Percentiles rank a stretch among this genome's conserved stretches.
Conservation (phyloP, 1,140 invertebrate species). For the Aphaenogaster ashmeadi region DNA sequence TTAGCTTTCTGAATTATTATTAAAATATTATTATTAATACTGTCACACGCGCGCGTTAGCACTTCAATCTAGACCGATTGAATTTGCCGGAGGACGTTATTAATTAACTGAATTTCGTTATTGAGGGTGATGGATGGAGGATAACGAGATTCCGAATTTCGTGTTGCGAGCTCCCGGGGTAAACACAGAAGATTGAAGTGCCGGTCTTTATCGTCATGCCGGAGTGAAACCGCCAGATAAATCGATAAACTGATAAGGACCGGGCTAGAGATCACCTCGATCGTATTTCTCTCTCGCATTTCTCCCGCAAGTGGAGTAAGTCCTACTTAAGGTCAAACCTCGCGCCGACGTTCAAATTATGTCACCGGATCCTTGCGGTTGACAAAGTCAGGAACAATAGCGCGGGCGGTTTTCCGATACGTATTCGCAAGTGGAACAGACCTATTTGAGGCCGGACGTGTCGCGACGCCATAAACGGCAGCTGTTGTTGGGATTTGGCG, state of each 20-base stretch:
- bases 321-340: not conserved
- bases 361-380: not conserved
- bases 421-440: conserved; percentile 38
- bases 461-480: conserved; percentile 3
- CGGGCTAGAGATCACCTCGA: not conserved
- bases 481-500: conserved; percentile 25
- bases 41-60: not conserved
- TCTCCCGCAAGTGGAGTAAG: not conserved
- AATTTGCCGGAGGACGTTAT: not conserved
- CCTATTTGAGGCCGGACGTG: conserved; percentile 21
- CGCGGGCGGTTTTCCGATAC: not conserved
- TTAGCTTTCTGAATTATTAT: not conserved
- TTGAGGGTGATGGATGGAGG: conserved; percentile 29
- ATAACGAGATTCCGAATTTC: conserved; percentile 19
- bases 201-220: not conserved
- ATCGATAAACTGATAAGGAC: conserved; percentile 28
- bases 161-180: not conserved
- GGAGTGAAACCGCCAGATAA: not conserved
- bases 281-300: not conserved
- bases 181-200: conserved; percentile 17
- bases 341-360: not conserved
- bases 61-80: not conserved
- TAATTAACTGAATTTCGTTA: conserved; percentile 36
- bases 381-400: conserved; percentile 18
- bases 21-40: not conserved